Percentiles rank a stretch among this genome's conserved stretches.
phyloP scores from a whole-genome alignment of 2,113 vertebrate genomes.

The Albula goreensis region DNA sequence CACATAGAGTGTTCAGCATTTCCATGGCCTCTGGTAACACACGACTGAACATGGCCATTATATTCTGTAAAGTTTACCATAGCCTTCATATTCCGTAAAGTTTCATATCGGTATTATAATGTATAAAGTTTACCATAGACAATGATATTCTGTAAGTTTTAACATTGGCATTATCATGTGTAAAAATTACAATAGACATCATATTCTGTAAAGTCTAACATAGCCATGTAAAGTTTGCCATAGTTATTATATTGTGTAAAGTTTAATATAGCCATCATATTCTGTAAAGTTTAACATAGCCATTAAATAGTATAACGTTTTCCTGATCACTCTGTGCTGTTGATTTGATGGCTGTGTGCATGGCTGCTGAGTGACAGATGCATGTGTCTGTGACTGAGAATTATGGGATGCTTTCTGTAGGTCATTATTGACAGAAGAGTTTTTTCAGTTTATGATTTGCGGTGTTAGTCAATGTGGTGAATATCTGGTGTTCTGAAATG shows the following conservation, averaged over 20 bases:
- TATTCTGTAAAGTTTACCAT: background rate
- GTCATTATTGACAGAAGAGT: slow-evolving; percentile 36
- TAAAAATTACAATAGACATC: no score
- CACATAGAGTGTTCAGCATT: slow-evolving; percentile 81
- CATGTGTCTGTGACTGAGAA: slow-evolving; percentile 77
- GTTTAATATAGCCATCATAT: no score
- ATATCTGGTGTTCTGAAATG: slow-evolving; percentile 55
- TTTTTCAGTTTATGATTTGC: background rate
- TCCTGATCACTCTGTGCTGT: slow-evolving; percentile 73
- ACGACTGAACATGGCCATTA: slow-evolving; percentile 51
- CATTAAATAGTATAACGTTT: background rate
- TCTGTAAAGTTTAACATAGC: no score
- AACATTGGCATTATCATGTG: no score
- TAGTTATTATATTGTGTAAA: no score
- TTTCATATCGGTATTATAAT: no score
- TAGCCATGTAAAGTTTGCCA: no score
- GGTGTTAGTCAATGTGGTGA: slow-evolving; percentile 39
- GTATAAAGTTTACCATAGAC: no score
- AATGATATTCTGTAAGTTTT: no score
- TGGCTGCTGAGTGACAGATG: slow-evolving; percentile 77
- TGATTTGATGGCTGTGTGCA: slow-evolving; percentile 70
- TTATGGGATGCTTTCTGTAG: slow-evolving; percentile 49
- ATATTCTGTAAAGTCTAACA: no score
- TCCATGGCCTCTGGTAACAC: slow-evolving; percentile 70
- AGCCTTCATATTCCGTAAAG: no score